phyloP scores from a whole-genome alignment of 2,113 vertebrate species.

The Zosterops borbonicus region DNA sequence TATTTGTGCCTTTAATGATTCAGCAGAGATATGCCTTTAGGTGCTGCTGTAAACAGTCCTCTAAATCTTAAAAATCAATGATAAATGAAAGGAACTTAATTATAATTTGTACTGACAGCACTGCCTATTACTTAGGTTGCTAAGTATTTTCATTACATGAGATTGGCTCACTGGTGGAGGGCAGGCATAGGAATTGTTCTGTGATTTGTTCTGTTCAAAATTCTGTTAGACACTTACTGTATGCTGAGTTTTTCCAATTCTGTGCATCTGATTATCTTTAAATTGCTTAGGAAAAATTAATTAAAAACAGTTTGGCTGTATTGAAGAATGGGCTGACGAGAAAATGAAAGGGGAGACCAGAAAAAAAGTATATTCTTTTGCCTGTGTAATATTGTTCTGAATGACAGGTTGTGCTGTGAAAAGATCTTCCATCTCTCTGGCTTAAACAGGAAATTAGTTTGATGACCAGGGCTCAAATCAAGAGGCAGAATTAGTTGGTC shows the following conservation, averaged over 20 bases:
- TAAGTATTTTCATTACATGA: neutral
- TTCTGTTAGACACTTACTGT: neutral
- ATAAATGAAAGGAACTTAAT: slow-evolving; percentile 31
- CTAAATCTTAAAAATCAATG: slow-evolving; percentile 24
- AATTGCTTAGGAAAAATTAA: neutral
- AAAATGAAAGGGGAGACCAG: neutral
- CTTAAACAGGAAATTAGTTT: neutral
- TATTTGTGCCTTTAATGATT: neutral
- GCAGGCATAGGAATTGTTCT: neutral
- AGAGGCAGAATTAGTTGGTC: neutral
- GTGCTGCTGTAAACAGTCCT: neutral
- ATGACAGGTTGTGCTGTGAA: neutral
- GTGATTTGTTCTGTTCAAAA: neutral
- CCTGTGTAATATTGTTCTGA: neutral
- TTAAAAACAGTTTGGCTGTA: neutral
- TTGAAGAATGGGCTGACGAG: neutral
- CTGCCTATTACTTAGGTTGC: slow-evolving; percentile 23
- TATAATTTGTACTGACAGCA: neutral
- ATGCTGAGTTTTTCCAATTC: neutral
- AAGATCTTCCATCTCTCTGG: neutral
- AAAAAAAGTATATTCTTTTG: neutral
- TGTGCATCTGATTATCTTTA: neutral
- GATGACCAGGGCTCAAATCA: neutral
- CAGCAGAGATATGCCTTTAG: slow-evolving; percentile 2
- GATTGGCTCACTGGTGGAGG: neutral